Evolutionary conservation across 1,140 invertebrate genomes (phyloP).

Genomic region (Drosophila sulfurigaster): DNA sequence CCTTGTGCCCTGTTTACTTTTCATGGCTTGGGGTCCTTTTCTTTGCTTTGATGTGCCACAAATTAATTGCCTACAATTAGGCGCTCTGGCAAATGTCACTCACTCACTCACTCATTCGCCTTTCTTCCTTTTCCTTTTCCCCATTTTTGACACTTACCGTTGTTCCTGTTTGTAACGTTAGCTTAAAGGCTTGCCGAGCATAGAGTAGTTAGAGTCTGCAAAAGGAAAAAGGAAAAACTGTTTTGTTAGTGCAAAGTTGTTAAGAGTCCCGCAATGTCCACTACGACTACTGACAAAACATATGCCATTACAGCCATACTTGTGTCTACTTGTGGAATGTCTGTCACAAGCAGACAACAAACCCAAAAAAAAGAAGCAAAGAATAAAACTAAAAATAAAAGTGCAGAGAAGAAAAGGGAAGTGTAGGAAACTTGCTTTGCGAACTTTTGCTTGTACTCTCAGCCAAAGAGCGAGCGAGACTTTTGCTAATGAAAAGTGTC

Average conservation of each 20-base stretch:
- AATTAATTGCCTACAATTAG: slow-evolving; percentile 85
- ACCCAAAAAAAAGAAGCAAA: slow-evolving; percentile 18
- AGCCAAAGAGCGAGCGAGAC: slow-evolving; percentile 46
- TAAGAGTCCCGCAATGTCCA: slow-evolving; percentile 27
- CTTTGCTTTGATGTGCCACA: slow-evolving; percentile 83
- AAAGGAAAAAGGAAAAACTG: slow-evolving; percentile 46
- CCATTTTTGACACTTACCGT: slow-evolving; percentile 77
- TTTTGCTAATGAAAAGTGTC: slow-evolving; percentile 80
- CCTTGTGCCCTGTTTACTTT: slow-evolving; percentile 45
- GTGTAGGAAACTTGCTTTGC: slow-evolving; percentile 30
- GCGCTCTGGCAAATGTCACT: slow-evolving; percentile 76
- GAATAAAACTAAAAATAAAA: slow-evolving; percentile 5
- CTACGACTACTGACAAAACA: slow-evolving; percentile 63
- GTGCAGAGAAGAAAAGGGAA: slow-evolving; percentile 10
- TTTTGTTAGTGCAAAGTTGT: slow-evolving; percentile 76
- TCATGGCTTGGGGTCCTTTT: slow-evolving; percentile 46
- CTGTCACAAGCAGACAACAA: slow-evolving; percentile 65
- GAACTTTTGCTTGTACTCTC: slow-evolving; percentile 71
- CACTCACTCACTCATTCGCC: slow-evolving; percentile 26
- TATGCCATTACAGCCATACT: slow-evolving; percentile 74
- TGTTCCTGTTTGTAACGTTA: slow-evolving; percentile 60
- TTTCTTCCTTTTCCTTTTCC: not conserved
- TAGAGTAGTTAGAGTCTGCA: not conserved
- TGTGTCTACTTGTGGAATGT: slow-evolving; percentile 70
- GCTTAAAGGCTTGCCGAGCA: slow-evolving; percentile 70